A percentile compares a stretch with the other conserved stretches of the same genome.
These are phyloP conservation scores for Acronicta alni DNA, from an alignment of 2,888 invertebrate species.

Conservation along the genomic window DNA sequence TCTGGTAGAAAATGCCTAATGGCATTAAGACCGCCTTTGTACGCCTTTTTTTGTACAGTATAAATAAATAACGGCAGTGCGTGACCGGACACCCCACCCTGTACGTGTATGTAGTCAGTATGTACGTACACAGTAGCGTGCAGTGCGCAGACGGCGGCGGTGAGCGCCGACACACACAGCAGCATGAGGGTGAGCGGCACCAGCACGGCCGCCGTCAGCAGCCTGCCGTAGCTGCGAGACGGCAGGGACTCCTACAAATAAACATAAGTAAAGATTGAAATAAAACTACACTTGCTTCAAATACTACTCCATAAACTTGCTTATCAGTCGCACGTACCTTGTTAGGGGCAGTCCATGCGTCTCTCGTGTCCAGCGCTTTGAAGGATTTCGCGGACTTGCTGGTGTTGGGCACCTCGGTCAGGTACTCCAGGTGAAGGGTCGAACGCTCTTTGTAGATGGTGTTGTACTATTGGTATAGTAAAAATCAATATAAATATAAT, in stretches of 20 bases:
- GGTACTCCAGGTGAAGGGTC: constrained; percentile 77
- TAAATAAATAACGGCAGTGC: no score
- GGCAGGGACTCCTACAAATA: constrained; percentile 87
- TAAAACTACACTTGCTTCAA: no score
- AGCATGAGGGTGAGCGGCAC: constrained; percentile 92
- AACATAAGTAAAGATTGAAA: not conserved
- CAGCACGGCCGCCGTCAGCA: constrained; percentile 92
- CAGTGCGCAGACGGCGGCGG: constrained; percentile 92
- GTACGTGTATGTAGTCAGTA: no score
- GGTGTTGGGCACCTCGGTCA: constrained; percentile 68
- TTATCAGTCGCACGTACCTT: constrained; percentile 49
- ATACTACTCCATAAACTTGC: not conserved
- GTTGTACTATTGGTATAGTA: constrained; percentile 72
- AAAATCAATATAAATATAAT: no score
- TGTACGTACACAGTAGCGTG: constrained; percentile 54
- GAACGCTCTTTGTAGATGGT: constrained; percentile 77
- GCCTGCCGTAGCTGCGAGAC: constrained; percentile 91
- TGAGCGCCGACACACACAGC: constrained; percentile 91
- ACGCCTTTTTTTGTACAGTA: no score
- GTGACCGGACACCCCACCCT: no score
- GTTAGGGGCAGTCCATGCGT: constrained; percentile 90
- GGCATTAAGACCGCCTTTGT: no score
- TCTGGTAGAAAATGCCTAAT: no score
- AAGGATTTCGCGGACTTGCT: constrained; percentile 59
- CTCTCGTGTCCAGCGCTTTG: constrained; percentile 62